phyloP scores from a whole-genome alignment of 2,113 vertebrate genomes.

The Hylia prasina region DNA sequence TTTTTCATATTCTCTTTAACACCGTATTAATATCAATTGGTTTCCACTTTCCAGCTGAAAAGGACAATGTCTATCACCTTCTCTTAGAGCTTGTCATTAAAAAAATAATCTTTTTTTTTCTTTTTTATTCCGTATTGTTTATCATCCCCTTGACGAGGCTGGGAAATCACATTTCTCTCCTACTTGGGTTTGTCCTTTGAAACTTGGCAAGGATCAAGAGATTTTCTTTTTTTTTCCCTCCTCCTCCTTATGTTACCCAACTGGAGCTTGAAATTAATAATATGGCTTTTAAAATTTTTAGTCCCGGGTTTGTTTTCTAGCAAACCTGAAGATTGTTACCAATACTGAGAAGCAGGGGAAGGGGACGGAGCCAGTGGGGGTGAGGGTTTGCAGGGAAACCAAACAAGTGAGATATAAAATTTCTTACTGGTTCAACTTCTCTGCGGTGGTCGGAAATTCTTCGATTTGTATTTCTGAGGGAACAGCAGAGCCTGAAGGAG shows the following conservation, averaged over 20 bases:
- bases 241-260: constrained; percentile 52
- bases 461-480: background rate
- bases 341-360: background rate
- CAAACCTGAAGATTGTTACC: constrained; percentile 17
- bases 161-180: constrained; percentile 53
- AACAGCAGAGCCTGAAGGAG: background rate
- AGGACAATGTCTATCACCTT: constrained; percentile 52
- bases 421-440: background rate
- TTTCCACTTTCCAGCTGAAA: constrained; percentile 56
- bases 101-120: background rate
- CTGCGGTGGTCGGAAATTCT: background rate
- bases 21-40: constrained; percentile 50
- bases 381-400: background rate
- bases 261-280: constrained; percentile 26
- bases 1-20: constrained; percentile 50
- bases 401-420: background rate
- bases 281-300: background rate
- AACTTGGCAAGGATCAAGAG: constrained; percentile 30
- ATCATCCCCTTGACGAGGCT: constrained; percentile 48
- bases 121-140: constrained; percentile 26
- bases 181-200: constrained; percentile 52
- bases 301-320: constrained; percentile 41
- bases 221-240: background rate
- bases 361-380: background rate
- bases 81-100: constrained; percentile 17